phyloP scores from a whole-genome alignment of 2,888 invertebrate genomes.

The Ferdinandea cuprea region DNA sequence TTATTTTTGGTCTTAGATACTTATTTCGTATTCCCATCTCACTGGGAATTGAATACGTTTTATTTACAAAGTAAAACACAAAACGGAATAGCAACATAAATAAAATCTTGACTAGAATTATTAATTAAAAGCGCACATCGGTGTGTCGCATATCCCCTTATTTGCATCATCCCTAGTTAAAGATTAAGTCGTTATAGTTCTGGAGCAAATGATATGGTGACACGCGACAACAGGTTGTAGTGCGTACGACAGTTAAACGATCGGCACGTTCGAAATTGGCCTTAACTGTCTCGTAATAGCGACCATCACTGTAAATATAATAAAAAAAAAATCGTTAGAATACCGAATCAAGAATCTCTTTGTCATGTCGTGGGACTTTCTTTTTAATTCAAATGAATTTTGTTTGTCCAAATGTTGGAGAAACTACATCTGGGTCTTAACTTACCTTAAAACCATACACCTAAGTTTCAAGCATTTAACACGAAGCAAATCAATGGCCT shows the following conservation, averaged over 20 bases:
- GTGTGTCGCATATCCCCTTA: too few species aligned
- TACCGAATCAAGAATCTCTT: neutral
- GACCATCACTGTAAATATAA: slow-evolving; percentile 96
- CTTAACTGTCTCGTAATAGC: slow-evolving; percentile 99
- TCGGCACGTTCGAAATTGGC: slow-evolving; percentile 99
- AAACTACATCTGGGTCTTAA: neutral
- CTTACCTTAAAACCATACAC: slow-evolving; percentile 95
- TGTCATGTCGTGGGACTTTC: too few species aligned
- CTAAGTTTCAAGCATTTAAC: slow-evolving; percentile 96
- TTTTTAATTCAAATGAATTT: too few species aligned
- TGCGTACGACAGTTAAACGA: slow-evolving; percentile 96
- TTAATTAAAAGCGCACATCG: neutral
- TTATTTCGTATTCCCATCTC: slow-evolving; percentile 20
- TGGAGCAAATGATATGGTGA: slow-evolving; percentile 96
- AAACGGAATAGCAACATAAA: slow-evolving; percentile 5
- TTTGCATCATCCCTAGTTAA: slow-evolving; percentile 87
- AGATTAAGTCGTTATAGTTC: slow-evolving; percentile 97
- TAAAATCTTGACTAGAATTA: slow-evolving; percentile 57
- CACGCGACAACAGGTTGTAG: slow-evolving; percentile 97
- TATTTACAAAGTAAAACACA: slow-evolving; percentile 49
- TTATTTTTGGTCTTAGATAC: slow-evolving; percentile 15
- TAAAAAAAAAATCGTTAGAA: slow-evolving; percentile 12
- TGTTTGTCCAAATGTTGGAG: too few species aligned
- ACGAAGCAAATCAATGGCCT: slow-evolving; percentile 98
- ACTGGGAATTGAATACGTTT: slow-evolving; percentile 22